phyloP scores from a whole-genome alignment of 2,888 invertebrate species.

The Ectemnius cavifrons region DNA sequence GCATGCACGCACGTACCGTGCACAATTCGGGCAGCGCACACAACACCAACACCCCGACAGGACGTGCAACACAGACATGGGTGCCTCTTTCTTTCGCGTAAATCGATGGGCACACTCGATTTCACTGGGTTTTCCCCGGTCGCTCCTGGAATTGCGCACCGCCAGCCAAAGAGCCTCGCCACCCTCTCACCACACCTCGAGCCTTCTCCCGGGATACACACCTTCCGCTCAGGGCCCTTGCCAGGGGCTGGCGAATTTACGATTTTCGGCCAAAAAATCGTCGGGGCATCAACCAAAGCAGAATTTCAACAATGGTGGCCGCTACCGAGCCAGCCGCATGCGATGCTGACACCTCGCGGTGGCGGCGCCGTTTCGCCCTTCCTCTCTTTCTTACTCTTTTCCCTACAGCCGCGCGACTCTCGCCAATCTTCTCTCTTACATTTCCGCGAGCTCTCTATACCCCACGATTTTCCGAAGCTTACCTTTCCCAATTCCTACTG shows the following conservation, averaged over 20 bases:
- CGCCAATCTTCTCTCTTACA: slow-evolving; percentile 8
- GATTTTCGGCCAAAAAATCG: slow-evolving; percentile 70
- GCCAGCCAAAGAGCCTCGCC: slow-evolving; percentile 22
- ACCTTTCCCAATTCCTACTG: background rate
- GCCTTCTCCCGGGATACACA: slow-evolving; percentile 60
- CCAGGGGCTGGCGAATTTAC: slow-evolving; percentile 67
- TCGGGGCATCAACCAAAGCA: slow-evolving; percentile 75
- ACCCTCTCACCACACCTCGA: slow-evolving; percentile 30
- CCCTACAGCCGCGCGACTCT: background rate
- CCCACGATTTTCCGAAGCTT: background rate
- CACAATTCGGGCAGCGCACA: slow-evolving; percentile 55
- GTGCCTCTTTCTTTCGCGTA: slow-evolving; percentile 61
- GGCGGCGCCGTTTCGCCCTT: slow-evolving; percentile 57
- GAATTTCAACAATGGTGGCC: slow-evolving; percentile 77
- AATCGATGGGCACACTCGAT: slow-evolving; percentile 72
- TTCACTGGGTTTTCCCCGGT: slow-evolving; percentile 60
- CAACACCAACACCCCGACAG: slow-evolving; percentile 67
- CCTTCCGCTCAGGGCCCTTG: slow-evolving; percentile 68
- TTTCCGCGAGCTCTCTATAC: background rate
- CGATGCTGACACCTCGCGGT: slow-evolving; percentile 71
- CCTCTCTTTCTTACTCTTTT: slow-evolving; percentile 30
- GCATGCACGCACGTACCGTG: slow-evolving; percentile 58
- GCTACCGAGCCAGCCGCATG: slow-evolving; percentile 64
- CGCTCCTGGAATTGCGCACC: slow-evolving; percentile 39
- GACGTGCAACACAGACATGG: slow-evolving; percentile 57